Base-by-base conservation (phyloP, 2,797 vertebrate genomes). In the Alcedo quadribrachys region DNA sequence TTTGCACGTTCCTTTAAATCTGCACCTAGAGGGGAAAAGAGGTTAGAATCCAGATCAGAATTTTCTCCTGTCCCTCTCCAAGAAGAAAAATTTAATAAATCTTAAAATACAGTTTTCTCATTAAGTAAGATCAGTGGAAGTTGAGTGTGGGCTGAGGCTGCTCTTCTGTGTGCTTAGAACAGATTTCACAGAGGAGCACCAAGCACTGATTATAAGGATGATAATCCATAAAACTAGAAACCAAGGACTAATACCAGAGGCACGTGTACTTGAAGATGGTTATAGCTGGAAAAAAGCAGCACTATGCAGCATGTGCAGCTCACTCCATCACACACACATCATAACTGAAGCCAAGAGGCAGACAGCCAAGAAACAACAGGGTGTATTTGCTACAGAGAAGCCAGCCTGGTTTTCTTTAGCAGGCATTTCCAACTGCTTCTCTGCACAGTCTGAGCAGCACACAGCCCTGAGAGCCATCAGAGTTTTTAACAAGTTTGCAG, bases 1-100 rank as follows among this genome's bases (percentile, higher is more conserved):
- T 97, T 83, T 11, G 98, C 98, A 78, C 99, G 97, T 81, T 99
- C 99, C 93, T 99, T 99, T 91, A 99, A 97, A 94, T 99, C 99
- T 20, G 98, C 98, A 69, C 99, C 99, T 14, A 33, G 20, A 76
- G 53, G 45, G 68, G 48, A 46, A 46, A 50, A 65, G 67, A 60
- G 5, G 3, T 75, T 19, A 33, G 30, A 89, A 81, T 69, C 32
- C 45, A 60, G 78, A 63, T 62, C 27, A 69, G 65, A 20, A 10
- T 62, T 60, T 7, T 45, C 14, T 82, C 46, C 60, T 46, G 20
- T 35, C 48, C 28, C 42, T 35, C 25, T 51, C 30, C 17, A 27
- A 45, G 7, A 33, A 37, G 15, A 68, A 54, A 54, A 6, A 63
- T 27, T 77, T 80, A 48, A 48, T 25, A 88, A 70, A 40, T 30